phyloP scores from a whole-genome alignment of 2,113 vertebrate species.

The Coptodon rendalli region DNA sequence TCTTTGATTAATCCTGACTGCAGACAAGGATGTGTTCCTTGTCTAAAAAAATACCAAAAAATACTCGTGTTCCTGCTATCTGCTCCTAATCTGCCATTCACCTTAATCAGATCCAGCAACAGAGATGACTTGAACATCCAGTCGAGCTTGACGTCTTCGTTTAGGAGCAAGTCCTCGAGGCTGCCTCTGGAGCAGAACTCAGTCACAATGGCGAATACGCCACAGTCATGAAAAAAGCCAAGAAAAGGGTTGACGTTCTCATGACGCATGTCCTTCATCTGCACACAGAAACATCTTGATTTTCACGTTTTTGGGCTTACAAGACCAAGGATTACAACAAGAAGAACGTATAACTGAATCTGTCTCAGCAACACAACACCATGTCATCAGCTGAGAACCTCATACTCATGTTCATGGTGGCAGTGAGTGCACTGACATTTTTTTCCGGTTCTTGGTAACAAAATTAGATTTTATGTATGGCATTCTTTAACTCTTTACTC shows the following conservation, averaged over 20 bases:
- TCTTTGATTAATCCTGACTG: background rate
- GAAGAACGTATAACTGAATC: background rate
- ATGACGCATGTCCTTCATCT: conserved; percentile 80
- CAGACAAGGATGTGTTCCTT: background rate
- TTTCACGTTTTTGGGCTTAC: background rate
- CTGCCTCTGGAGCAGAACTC: conserved; percentile 78
- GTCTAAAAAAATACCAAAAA: background rate
- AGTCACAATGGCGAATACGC: conserved; percentile 75
- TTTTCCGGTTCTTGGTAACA: background rate
- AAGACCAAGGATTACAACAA: background rate
- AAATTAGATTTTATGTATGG: fast-evolving
- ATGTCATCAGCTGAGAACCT: background rate
- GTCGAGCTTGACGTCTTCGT: conserved; percentile 76
- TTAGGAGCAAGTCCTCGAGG: conserved; percentile 74
- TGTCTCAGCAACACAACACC: background rate
- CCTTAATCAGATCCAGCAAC: conserved; percentile 77
- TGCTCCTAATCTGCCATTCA: background rate
- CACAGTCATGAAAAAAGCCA: conserved; percentile 77
- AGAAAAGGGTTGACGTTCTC: conserved; percentile 78
- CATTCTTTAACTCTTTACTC: background rate
- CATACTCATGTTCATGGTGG: background rate
- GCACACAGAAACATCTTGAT: background rate
- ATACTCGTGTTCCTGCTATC: background rate
- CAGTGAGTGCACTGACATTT: background rate
- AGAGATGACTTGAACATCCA: conserved; percentile 84